A percentile compares a stretch with the other conserved stretches of the same genome.
These are phyloP conservation scores for Thunnus thynnus DNA, from an alignment of 2,113 vertebrate species.

Conservation along the genomic window DNA sequence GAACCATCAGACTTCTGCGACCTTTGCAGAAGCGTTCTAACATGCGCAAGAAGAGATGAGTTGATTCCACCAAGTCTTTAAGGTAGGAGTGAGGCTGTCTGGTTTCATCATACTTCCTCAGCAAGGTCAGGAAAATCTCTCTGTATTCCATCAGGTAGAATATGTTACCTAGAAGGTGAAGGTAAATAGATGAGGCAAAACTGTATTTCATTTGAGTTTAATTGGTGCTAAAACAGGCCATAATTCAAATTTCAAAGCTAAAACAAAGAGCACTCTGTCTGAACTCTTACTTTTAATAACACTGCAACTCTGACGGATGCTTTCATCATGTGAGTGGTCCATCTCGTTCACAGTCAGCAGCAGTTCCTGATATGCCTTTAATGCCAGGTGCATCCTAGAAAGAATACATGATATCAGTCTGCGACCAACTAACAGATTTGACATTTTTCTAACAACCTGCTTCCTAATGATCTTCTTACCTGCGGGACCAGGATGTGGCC, in stretches of 20 bases:
- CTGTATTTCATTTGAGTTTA: neutral
- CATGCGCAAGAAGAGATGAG: constrained; percentile 96
- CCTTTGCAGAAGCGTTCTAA: constrained; percentile 93
- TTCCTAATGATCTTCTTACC: constrained; percentile 78
- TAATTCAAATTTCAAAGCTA: neutral
- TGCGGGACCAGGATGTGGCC: constrained; percentile 91
- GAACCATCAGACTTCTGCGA: constrained; percentile 89
- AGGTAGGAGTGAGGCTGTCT: constrained; percentile 92
- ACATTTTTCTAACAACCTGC: neutral
- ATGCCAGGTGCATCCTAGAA: constrained; percentile 94
- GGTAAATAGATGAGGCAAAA: constrained; percentile 15
- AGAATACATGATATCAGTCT: neutral
- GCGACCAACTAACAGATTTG: neutral
- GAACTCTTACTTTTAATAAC: constrained; percentile 93
- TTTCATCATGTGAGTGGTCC: constrained; percentile 88
- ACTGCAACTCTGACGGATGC: constrained; percentile 90
- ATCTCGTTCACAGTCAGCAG: constrained; percentile 94
- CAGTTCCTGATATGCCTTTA: constrained; percentile 97
- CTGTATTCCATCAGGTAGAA: constrained; percentile 99
- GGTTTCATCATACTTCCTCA: constrained; percentile 93
- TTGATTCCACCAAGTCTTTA: constrained; percentile 93
- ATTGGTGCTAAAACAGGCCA: neutral
- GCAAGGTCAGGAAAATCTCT: constrained; percentile 93
- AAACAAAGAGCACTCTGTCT: neutral
- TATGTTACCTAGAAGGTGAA: constrained; percentile 89